Evolutionary conservation across 1,140 invertebrate genomes (phyloP).

Genomic region (Dolichoris vasculosae): DNA sequence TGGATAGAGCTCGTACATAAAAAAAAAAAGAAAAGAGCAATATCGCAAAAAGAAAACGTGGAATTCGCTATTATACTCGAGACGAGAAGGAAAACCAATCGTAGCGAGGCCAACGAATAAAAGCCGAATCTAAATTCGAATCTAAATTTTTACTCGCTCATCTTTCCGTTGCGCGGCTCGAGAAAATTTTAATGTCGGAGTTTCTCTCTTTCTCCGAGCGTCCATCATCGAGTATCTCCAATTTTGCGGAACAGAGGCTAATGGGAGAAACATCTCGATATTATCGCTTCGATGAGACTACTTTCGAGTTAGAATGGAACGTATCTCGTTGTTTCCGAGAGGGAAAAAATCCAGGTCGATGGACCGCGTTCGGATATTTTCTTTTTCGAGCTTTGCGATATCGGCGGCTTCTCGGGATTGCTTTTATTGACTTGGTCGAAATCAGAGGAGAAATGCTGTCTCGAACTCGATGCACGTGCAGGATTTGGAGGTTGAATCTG

Average conservation of each 20-base stretch:
- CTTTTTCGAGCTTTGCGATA: background rate
- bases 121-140: conserved; percentile 16
- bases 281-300: background rate
- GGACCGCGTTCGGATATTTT: background rate
- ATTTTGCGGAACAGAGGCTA: background rate
- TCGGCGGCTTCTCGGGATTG: background rate
- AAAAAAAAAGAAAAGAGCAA: background rate
- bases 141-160: background rate
- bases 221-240: too few species aligned
- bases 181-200: background rate
- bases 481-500: background rate
- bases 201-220: background rate
- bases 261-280: background rate
- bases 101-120: background rate
- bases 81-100: background rate
- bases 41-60: background rate
- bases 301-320: background rate
- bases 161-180: background rate
- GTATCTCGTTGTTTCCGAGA: background rate
- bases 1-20: too few species aligned
- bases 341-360: background rate
- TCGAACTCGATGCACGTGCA: background rate
- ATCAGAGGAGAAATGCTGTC: conserved; percentile 4
- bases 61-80: background rate
- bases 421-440: background rate